Evolutionary conservation across 2,113 vertebrate species (phyloP), one percentile per base, ranked within the genome.

Genomic region (Megaleporinus macrocephalus): DNA sequence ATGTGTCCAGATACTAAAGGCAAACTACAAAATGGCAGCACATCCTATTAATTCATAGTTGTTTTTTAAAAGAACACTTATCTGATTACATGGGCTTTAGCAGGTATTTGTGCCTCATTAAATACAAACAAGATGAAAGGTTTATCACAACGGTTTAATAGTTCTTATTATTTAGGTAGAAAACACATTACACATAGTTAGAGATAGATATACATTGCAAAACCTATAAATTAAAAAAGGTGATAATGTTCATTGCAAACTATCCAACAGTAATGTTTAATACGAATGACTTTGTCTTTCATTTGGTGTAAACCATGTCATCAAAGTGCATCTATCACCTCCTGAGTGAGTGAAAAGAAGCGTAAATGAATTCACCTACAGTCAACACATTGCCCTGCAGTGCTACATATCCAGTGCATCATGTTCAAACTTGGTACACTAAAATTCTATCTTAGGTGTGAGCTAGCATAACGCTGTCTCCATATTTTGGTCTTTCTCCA

Each of bases 71-170:
- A 16, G 5, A 51, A 16, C 47, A 49, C 2, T 9, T 9, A 51
- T 14, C 1, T 18, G 14, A 15, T 16, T 51, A 51, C 49, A 51
- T 20, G 3, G 6, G 29, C 15, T 10, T 61, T 29, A 0, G 36
- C 49, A 69, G 26, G 61, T 36, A n/a, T 24, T 14, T 44, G 55
- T 30, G 27, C 62, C 15, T 3, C n/a, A 47, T 44, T 7, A 20
- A 82, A 57, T 6, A 24, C 6, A 61, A n/a, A 49, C n/a, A 16
- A 3, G 41, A 63, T 18, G 44, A 51, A 24, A 10, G 12, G 59
- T 73, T 69, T 76, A 68, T 87, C 69, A 29, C 49, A 61, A 83
- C 79, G 2, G 18, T 85, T 87, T 85, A 87, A 81, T 82, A 61
- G 51, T 61, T 55, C n/a, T 65, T 47, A 63, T 44, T 57, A n/a